phyloP scores from a whole-genome alignment of 2,113 vertebrate genomes.

The Nematolebias whitei region DNA sequence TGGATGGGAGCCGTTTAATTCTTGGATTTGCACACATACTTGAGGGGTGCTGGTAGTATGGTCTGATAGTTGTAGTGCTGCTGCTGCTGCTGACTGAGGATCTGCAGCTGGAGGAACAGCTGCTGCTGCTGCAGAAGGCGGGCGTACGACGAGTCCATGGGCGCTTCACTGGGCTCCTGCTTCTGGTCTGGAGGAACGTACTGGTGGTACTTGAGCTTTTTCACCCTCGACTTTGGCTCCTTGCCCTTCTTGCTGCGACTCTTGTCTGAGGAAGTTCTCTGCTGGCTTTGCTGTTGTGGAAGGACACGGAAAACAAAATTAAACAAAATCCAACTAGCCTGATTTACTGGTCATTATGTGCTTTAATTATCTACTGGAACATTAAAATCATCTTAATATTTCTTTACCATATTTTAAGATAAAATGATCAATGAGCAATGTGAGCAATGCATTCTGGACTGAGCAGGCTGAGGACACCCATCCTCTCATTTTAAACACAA shows the following conservation, averaged over 20 bases:
- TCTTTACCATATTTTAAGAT: no score
- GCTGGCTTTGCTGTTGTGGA: conserved; percentile 90
- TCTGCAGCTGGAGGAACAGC: conserved; percentile 98
- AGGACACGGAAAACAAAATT: background rate
- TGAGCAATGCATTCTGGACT: no score
- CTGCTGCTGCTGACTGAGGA: conserved; percentile 98
- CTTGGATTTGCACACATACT: conserved; percentile 62
- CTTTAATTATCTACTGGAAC: no score
- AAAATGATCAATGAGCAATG: no score
- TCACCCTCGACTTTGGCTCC: conserved; percentile 90
- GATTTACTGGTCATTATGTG: no score
- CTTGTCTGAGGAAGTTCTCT: conserved; percentile 88
- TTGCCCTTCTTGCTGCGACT: conserved; percentile 96
- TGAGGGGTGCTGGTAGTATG: conserved; percentile 70
- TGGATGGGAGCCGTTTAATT: no score
- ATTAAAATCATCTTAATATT: no score
- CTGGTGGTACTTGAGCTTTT: conserved; percentile 97
- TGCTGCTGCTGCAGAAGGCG: conserved; percentile 97
- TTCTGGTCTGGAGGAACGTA: conserved; percentile 99
- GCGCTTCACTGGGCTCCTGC: conserved; percentile 87
- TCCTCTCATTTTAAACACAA: no score
- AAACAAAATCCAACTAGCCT: no score
- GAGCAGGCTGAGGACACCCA: no score
- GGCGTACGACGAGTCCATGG: conserved; percentile 97
- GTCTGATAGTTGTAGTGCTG: conserved; percentile 86